phyloP scores from a whole-genome alignment of 2,113 vertebrate genomes.

The Paedocypris sp. region DNA sequence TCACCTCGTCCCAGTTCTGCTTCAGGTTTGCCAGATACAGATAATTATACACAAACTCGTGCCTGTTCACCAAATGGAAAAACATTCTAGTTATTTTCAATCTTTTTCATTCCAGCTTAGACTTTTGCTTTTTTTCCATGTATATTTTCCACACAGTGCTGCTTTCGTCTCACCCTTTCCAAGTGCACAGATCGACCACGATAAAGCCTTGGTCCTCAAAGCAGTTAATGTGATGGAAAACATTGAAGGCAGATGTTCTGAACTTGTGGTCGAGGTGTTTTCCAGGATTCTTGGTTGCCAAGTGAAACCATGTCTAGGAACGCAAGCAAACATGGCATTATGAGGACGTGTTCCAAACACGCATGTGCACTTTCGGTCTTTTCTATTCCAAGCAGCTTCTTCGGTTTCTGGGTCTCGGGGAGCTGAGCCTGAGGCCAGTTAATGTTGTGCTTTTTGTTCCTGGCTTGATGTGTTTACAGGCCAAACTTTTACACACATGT shows the following conservation, averaged over 20 bases:
- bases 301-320: constrained; percentile 73
- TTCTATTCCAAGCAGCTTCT: neutral
- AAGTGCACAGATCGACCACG: constrained; percentile 75
- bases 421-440: too few relatives aligned
- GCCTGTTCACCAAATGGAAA: constrained; percentile 47
- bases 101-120: too few relatives aligned
- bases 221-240: constrained; percentile 83
- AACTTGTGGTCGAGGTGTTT: constrained; percentile 70
- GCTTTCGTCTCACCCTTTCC: constrained; percentile 78
- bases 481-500: too few relatives aligned
- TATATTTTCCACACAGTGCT: too few relatives aligned
- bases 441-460: too few relatives aligned
- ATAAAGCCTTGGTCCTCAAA: constrained; percentile 74
- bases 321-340: neutral
- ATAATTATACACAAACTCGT: constrained; percentile 83
- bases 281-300: constrained; percentile 71
- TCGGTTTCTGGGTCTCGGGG: too few relatives aligned
- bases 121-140: neutral
- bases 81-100: too few relatives aligned
- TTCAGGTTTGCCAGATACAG: constrained; percentile 75
- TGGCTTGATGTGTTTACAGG: too few relatives aligned
- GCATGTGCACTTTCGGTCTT: neutral
- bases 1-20: constrained; percentile 77
- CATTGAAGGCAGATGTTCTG: constrained; percentile 74
- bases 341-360: neutral